These are phyloP conservation scores for Epistrophella euchroma DNA, from an alignment of 2,888 invertebrate species.

Conservation along the genomic window DNA sequence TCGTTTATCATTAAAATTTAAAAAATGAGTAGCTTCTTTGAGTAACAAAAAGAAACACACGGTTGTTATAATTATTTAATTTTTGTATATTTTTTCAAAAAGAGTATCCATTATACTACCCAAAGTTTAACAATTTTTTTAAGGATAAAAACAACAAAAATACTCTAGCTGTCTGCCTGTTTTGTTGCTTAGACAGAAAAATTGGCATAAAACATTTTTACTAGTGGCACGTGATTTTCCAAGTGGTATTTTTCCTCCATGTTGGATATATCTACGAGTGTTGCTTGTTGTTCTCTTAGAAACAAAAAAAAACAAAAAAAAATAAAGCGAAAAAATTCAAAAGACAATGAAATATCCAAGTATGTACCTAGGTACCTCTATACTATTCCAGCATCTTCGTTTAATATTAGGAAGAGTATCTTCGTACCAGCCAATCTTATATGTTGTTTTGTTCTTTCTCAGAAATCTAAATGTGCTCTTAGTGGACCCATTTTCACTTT, in stretches of 20 bases:
- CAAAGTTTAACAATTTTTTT: background rate
- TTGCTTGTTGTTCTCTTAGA: background rate
- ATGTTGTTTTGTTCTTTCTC: background rate
- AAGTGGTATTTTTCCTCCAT: constrained; percentile 79
- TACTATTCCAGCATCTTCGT: background rate
- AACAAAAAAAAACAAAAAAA: background rate
- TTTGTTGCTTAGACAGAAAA: background rate
- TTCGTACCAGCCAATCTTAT: background rate
- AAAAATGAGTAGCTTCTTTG: too few relatives aligned
- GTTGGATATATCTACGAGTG: constrained; percentile 64
- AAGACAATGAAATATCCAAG: constrained; percentile 53
- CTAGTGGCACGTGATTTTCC: constrained; percentile 82
- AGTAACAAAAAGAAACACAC: too few relatives aligned
- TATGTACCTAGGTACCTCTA: background rate
- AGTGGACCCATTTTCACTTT: constrained; percentile 13
- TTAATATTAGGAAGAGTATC: background rate
- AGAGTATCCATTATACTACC: background rate
- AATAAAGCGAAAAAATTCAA: constrained; percentile 11
- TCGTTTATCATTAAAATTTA: too few relatives aligned
- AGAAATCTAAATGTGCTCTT: constrained; percentile 21
- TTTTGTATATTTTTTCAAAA: background rate
- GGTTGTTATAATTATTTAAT: too few relatives aligned
- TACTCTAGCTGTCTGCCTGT: background rate
- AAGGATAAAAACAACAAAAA: background rate
- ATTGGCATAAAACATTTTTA: constrained; percentile 81